Percentiles rank a stretch among this genome's conserved stretches.
phyloP scores from a whole-genome alignment of 2,888 invertebrate species.

The Zaprionus lineosus region DNA sequence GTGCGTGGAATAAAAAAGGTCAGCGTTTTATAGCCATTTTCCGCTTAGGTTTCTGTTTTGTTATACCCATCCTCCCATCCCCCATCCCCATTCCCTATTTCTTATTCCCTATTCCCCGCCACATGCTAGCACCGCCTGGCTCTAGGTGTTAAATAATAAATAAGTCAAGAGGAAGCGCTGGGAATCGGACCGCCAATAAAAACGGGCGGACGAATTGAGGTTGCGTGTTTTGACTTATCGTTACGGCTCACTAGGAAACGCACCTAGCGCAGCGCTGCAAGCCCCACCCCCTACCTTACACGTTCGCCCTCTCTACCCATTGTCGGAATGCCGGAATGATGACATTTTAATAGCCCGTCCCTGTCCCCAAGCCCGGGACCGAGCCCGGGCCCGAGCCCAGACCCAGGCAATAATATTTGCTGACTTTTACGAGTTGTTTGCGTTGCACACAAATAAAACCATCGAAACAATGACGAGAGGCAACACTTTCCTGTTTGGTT shows the following conservation, averaged over 20 bases:
- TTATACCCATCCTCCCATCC: too few relatives aligned
- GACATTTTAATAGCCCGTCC: constrained; percentile 72
- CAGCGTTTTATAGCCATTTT: constrained; percentile 65
- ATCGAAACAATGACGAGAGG: constrained; percentile 61
- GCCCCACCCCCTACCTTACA: neutral
- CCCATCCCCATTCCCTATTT: neutral
- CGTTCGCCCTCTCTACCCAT: neutral
- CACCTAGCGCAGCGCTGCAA: too few relatives aligned
- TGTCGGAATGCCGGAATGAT: constrained; percentile 48
- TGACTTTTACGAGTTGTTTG: constrained; percentile 60
- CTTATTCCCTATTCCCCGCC: neutral
- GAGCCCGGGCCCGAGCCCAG: too few relatives aligned
- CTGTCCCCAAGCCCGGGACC: too few relatives aligned
- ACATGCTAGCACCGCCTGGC: constrained; percentile 8
- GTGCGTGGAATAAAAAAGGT: constrained; percentile 61
- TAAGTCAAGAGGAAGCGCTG: constrained; percentile 45
- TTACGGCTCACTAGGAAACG: constrained; percentile 30
- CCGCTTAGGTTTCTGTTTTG: constrained; percentile 44
- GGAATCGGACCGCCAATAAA: constrained; percentile 58
- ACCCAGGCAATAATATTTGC: constrained; percentile 65
- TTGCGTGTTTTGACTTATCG: constrained; percentile 67
- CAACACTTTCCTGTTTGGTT: constrained; percentile 39
- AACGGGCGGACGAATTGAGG: constrained; percentile 42
- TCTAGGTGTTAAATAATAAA: constrained; percentile 73
- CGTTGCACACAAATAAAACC: constrained; percentile 36